phyloP scores from a whole-genome alignment of 53 echinoderm and acorn worm genomes.

The Pentamera pediparva region DNA sequence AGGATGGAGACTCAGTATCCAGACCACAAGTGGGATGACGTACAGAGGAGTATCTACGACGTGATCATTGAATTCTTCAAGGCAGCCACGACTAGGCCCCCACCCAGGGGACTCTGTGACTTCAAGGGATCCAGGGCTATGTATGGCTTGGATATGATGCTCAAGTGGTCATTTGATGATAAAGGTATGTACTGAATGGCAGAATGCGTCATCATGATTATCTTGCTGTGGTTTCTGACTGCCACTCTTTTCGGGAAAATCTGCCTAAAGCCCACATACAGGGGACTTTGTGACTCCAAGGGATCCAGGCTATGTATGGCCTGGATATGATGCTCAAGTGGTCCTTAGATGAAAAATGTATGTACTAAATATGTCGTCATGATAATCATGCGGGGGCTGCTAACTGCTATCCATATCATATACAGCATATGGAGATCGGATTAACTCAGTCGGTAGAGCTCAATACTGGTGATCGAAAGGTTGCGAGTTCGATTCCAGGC shows the following conservation, averaged over 20 bases:
- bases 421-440: no score
- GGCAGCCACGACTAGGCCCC: constrained; percentile 34
- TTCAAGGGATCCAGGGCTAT: constrained; percentile 59
- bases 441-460: no score
- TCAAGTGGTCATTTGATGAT: constrained; percentile 47
- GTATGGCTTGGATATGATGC: constrained; percentile 64
- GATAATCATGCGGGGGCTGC: no score
- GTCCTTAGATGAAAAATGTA: constrained; percentile 42
- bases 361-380: no score
- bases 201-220: background rate
- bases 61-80: constrained; percentile 57
- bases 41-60: constrained; percentile 34
- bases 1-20: constrained; percentile 48
- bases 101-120: constrained; percentile 38
- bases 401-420: no score
- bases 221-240: no score
- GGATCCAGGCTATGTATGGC: constrained; percentile 64
- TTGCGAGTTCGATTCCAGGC: no score
- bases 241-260: no score
- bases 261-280: constrained; percentile 32
- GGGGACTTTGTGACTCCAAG: constrained; percentile 43
- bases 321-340: constrained; percentile 63
- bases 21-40: constrained; percentile 46
- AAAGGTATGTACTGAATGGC: constrained; percentile 26
- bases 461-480: no score